Evolutionary conservation across 1,140 invertebrate genomes (phyloP), one percentile per base, ranked within the genome.

Genomic region (Parasteatoda tepidariorum): DNA sequence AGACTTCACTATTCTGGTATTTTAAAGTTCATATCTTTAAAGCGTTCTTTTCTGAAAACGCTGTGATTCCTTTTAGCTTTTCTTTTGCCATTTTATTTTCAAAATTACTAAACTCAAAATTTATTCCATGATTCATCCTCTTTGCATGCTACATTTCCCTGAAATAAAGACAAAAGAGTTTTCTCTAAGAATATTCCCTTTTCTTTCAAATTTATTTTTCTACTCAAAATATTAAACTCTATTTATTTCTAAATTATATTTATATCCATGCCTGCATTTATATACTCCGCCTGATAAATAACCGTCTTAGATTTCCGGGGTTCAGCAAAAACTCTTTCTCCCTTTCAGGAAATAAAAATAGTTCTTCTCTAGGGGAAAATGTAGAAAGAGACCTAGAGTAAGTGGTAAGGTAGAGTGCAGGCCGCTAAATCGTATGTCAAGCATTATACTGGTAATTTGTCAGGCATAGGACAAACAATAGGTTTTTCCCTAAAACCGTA

Each of bases 391-490:
- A 62, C 41, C 26, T 15, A 34, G 18, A 33, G 3, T 11, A 64
- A 34, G 57, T 75, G 38, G 64, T n/a, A 18, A 30, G 61, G 26
- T 34, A 1, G 61, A n/a, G 41, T 18, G 28, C 4, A 62, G n/a
- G 62, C 41, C 26, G 41, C 26, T 78, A 66, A 54, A 18, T 78
- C 75, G 15, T 55, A 34, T 67, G 75, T 66, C 75, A 66, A 34
- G 28, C 61, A 66, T 66, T 78, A 67, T 78, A 67, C 75, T 41
- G 9, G 62, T n/a, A 66, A 78, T 78, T 66, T 78, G 74, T 78
- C 74, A 78, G 54, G 74, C 28, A 13, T 24, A 67, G 22, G 62
- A 28, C 55, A 66, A 78, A 66, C 41, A 67, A 33, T 31, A 18
- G 38, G 61, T 41, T 22, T 9, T 31, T 41, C 30, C 33, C 11